Evolutionary conservation across 2,797 vertebrate genomes (phyloP), one percentile per base, ranked within the genome.

Genomic region (Labeo calbasu): DNA sequence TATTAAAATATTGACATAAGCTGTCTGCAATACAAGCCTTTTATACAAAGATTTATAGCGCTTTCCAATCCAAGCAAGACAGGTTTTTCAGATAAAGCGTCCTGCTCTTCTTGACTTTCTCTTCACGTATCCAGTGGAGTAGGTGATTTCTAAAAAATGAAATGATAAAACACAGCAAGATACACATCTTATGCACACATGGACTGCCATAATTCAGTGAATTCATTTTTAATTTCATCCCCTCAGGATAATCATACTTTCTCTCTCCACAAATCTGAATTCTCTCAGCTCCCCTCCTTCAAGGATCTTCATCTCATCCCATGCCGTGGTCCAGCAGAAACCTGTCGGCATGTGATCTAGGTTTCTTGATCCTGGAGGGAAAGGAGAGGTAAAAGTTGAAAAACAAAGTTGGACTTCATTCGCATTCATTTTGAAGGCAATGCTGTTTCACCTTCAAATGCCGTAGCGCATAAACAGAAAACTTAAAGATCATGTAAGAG

Each of bases 181-280:
- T 63, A 48, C 77, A 63, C 61, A 53, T 48, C 43, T 68, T 69
- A 69, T 50, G n/a, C 77, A 81, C 69, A 76, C 53, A 79, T 15
- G 9, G 51, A 75, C 23, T 40, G 76, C 48, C 19, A 40, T 66
- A 36, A 53, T 65, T 48, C 80, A 82, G n/a, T 32, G n/a, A 72
- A 71, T 14, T 72, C 21, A 21, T 71, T 68, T 55, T 57, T 13
- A 19, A 66, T 43, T 48, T 12, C 10, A 1, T 68, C 68, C 85
- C 50, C 70, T 21, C 76, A 86, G 81, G 76, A 69, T 83, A 61
- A 86, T 83, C 65, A 84, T n/a, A 23, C 23, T 66, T 70, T 81
- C 70, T 23, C 19, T 77, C 77, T 71, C 7, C 19, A 21, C 25
- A 55, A 53, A 61, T 61, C 40, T 73, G 77, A 73, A 79, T 83